phyloP scores from a whole-genome alignment of 2,888 invertebrate genomes.

The Stenodema calcarata region DNA sequence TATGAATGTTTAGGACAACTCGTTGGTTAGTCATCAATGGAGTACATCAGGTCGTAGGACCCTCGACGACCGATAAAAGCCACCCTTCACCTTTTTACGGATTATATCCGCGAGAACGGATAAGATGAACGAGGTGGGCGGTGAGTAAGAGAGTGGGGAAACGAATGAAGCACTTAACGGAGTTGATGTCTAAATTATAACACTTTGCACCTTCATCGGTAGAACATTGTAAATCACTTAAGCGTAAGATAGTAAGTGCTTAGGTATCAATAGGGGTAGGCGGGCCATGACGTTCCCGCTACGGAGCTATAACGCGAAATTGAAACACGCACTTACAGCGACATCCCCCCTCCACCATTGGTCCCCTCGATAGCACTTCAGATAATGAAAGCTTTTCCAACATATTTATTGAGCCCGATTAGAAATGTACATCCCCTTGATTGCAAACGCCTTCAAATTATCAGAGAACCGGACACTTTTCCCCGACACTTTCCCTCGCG shows the following conservation, averaged over 20 bases:
- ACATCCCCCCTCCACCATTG: not conserved
- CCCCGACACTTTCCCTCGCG: not conserved
- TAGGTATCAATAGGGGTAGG: constrained; percentile 44
- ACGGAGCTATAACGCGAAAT: constrained; percentile 40
- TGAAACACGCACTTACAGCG: constrained; percentile 43
- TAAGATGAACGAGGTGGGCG: not conserved
- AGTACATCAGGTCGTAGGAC: not conserved
- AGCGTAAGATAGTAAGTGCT: constrained; percentile 50
- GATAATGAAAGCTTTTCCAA: constrained; percentile 46
- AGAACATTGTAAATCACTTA: constrained; percentile 50
- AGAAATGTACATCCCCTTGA: constrained; percentile 45
- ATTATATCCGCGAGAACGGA: constrained; percentile 12
- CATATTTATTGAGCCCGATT: constrained; percentile 46
- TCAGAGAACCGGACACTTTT: not conserved
- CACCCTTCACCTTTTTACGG: not conserved
- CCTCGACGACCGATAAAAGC: not conserved
- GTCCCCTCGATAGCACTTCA: constrained; percentile 38
- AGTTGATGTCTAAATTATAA: constrained; percentile 51
- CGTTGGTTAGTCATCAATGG: too few species aligned
- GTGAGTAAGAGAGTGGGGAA: not conserved
- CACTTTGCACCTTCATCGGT: constrained; percentile 39
- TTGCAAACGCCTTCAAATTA: constrained; percentile 27
- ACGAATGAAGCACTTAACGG: constrained; percentile 46
- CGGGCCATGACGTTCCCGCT: constrained; percentile 28
- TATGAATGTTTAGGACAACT: too few species aligned